Conservation (phyloP, 2,113 vertebrate genomes). For the Atractosteus spatula region DNA sequence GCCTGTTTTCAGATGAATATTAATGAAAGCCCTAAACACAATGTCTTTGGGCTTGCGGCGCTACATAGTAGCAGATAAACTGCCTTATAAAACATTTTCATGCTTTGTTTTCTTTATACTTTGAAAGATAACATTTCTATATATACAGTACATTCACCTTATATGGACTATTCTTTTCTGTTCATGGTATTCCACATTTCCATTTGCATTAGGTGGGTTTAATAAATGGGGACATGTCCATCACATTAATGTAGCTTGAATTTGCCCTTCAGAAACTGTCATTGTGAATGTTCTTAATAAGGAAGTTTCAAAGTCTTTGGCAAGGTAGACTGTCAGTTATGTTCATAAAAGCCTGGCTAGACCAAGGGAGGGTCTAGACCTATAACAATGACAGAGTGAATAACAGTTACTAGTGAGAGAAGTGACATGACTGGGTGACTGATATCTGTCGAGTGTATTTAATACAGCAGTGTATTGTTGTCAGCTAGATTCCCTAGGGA, state of each 20-base stretch:
- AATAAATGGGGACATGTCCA: neutral
- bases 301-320: neutral
- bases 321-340: slow-evolving; percentile 1
- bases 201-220: neutral
- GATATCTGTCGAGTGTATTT: neutral
- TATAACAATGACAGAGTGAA: neutral
- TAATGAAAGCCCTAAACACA: neutral
- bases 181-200: neutral
- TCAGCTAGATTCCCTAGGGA: neutral
- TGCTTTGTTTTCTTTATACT: no score
- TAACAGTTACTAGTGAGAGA: neutral
- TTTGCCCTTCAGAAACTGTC: neutral
- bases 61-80: neutral
- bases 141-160: no score
- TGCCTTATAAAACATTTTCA: neutral
- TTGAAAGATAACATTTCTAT: no score
- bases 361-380: neutral
- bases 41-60: neutral
- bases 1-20: neutral
- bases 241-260: neutral
- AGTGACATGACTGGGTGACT: neutral
- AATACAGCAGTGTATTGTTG: neutral
- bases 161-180: neutral
- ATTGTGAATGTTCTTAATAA: slow-evolving; percentile 9
- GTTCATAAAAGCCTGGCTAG: neutral